phyloP scores from a whole-genome alignment of 1,140 invertebrate species.

The Drosophila neocordata region DNA sequence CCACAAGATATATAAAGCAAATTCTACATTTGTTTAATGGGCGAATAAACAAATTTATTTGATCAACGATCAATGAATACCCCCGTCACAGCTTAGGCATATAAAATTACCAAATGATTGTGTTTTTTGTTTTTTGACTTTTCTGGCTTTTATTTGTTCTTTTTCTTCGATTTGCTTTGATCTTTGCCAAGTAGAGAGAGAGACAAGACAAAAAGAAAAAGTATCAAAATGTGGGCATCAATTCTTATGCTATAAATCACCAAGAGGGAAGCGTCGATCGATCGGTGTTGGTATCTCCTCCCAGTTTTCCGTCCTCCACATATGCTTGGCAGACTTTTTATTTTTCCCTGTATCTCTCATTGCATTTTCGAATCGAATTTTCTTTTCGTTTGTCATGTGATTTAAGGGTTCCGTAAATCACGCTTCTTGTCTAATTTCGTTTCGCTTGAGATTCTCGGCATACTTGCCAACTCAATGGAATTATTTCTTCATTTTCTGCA shows the following conservation, averaged over 20 bases:
- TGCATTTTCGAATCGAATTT: conserved; percentile 72
- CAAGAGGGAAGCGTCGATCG: conserved; percentile 44
- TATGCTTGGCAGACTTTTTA: conserved; percentile 64
- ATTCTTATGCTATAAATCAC: conserved; percentile 65
- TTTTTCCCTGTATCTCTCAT: conserved; percentile 31
- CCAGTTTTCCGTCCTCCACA: conserved; percentile 34
- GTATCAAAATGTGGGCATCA: conserved; percentile 13
- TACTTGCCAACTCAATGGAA: conserved; percentile 77
- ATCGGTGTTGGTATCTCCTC: conserved; percentile 27
- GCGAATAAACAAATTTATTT: conserved; percentile 32
- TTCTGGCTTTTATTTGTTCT: neutral
- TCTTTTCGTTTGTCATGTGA: conserved; percentile 60
- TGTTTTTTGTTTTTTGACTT: conserved; percentile 3
- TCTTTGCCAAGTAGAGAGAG: conserved; percentile 47
- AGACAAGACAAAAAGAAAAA: conserved; percentile 1
- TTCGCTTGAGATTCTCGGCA: conserved; percentile 74
- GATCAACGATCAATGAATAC: conserved; percentile 50
- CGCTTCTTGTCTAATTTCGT: conserved; percentile 78
- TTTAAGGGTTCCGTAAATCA: conserved; percentile 80
- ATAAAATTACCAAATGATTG: conserved; percentile 52
- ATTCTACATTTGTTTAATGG: conserved; percentile 19
- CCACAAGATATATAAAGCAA: neutral
- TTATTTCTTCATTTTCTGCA: conserved; percentile 67
- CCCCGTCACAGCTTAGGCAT: conserved; percentile 36
- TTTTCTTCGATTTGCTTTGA: conserved; percentile 54